Conservation (phyloP, 2,797 vertebrate genomes). For the Clangula hyemalis region DNA sequence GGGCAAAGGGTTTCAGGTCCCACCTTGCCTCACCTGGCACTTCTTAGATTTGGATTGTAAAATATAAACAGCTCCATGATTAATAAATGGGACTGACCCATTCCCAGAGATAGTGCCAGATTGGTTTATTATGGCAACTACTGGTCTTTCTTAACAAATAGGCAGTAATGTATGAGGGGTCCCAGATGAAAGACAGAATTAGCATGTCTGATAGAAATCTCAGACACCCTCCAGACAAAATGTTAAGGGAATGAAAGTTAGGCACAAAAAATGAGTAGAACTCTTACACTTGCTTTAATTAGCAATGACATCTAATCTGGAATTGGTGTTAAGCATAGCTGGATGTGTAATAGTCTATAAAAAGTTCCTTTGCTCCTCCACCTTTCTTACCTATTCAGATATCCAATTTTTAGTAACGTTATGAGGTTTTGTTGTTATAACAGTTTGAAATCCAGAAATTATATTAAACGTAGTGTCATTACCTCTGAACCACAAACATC, state of each 20-base stretch:
- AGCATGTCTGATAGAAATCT: background rate
- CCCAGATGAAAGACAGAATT: background rate
- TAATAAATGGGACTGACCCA: background rate
- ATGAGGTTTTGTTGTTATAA: background rate
- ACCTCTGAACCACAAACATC: background rate
- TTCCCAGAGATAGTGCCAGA: background rate
- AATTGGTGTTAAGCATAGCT: background rate
- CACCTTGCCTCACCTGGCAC: background rate
- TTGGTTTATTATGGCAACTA: background rate
- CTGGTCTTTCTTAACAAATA: background rate
- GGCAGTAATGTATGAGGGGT: background rate
- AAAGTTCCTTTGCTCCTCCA: background rate
- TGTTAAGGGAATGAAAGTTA: background rate
- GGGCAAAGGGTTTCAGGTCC: background rate
- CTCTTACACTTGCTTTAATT: background rate
- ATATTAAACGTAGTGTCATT: fast-evolving
- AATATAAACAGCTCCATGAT: background rate
- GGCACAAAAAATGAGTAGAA: background rate
- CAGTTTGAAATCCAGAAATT: background rate
- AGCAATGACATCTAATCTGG: background rate
- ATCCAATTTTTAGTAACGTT: background rate
- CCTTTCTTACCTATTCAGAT: background rate
- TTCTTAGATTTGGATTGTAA: background rate
- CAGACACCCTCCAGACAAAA: background rate
- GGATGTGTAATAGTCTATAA: background rate